Evolutionary conservation across 92 coral and sea anemone species (phyloP), one percentile per base, ranked within the genome.

Genomic region (Parazoanthus swiftii): DNA sequence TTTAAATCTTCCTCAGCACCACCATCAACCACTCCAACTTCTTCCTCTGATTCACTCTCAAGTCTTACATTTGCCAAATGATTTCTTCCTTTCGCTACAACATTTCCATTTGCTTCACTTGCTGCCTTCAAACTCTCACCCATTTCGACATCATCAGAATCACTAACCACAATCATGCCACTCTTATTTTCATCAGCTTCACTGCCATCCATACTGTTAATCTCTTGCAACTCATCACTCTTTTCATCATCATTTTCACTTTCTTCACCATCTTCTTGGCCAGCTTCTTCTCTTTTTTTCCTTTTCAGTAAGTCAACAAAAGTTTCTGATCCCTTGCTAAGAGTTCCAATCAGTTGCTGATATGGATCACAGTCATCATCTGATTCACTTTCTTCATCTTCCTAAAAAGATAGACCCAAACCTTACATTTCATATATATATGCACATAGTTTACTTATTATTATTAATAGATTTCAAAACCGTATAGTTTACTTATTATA

Each of bases 341-440:
- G 92, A 50, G 95, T 90, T 26, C 89, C 92, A 23, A 96, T 92
- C 86, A 96, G 76, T 91, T 92, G 88, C 85, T 92, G 88, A 86
- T 94, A 96, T 16, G 95, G 92, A 68, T 92, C 89, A 59, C 15
- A 65, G 0, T 89, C 89, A 21, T 73, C 85, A 11, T 81, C 90
- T 21, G 81, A 90, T n/a, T 88, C 94, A 51, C 73, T 74, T 25
- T 36, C 68, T 16, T 78, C 91, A 67, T 46, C 74, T 38, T 93
- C 77, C 85, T 68, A 46, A n/a, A 73, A 71, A 81, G 23, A 36
- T 16, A 46, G 42, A 76, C 58, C 6, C 39, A 68, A 11, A 54
- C n/a, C 10, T 13, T 54, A 81, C 25, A 26, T 38, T 43, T 33
- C 23, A 11, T 54, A 54, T 54, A 54, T 13, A 13, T 54, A 14